Evolutionary conservation across 2,113 vertebrate species (phyloP), one percentile per base, ranked within the genome.

Genomic region (Cricetomys ansorgei): DNA sequence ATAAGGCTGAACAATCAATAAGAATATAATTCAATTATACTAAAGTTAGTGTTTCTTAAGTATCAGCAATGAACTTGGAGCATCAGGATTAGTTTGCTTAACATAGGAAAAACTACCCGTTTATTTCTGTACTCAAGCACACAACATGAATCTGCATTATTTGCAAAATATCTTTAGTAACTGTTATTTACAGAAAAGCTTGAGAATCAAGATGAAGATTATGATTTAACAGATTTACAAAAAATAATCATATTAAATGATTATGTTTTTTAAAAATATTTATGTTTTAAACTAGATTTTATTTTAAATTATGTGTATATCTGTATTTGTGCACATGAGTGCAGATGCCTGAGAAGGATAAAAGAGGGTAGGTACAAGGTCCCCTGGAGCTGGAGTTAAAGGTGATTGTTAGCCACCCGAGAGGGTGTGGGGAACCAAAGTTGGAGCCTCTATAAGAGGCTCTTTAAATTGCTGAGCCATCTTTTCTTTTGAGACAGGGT

Each of bases 121-220:
- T 94, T 40, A 96, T 86, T 92, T 94, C 62, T 94, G 29, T 93
- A 57, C 27, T 77, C 34, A 29, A 92, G 6, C 15, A 94, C 50
- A 43, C 88, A 27, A 93, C 57, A 23, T 91, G 70, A 83, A 59
- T 17, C 65, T 75, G 6, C 89, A 31, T 72, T 84, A 19, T 45
- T 64, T 77, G 13, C 45, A 96, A 88, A 90, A 70, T 79, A 10
- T 4, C 50, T 73, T 94, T 53, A 69, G 59, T 57, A n/a, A 95
- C 40, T 91, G 2, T 65, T 94, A 96, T 19, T 94, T 97, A 93
- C 40, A 93, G 13, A 79, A 53, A 95, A 84, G 53, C 80, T 62
- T 95, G 50, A 89, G 57, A 96, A 94, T 76, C 43, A 93, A 94
- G n/a, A 93, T 8, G 10, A 96, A 92, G 45, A 94, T 72, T 90